phyloP scores from a whole-genome alignment of 1,140 invertebrate species.

The Apis laboriosa region DNA sequence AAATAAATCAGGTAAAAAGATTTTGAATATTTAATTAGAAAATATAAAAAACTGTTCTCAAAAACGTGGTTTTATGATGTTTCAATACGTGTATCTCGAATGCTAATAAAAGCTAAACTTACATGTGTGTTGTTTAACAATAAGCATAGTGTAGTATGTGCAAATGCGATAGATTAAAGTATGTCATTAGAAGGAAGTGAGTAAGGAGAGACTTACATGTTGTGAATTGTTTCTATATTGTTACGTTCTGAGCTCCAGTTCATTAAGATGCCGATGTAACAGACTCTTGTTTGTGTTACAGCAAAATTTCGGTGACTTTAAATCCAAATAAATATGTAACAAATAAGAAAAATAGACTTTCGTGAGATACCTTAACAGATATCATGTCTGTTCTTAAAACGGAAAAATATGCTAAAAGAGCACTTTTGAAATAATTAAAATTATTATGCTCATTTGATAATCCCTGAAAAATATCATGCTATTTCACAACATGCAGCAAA shows the following conservation, averaged over 20 bases:
- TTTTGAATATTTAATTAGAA: not conserved
- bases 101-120: constrained; percentile 35
- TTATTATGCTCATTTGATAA: constrained; percentile 45
- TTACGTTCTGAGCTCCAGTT: constrained; percentile 81
- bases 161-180: constrained; percentile 58
- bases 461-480: constrained; percentile 61
- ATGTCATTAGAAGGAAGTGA: constrained; percentile 72
- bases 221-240: constrained; percentile 78
- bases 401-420: constrained; percentile 44
- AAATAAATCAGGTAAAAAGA: not conserved
- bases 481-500: constrained; percentile 68
- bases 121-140: constrained; percentile 27
- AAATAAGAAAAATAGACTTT: constrained; percentile 78
- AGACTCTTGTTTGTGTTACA: constrained; percentile 81
- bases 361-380: constrained; percentile 58
- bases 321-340: constrained; percentile 81
- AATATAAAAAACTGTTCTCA: constrained; percentile 29
- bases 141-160: constrained; percentile 48
- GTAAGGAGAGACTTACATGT: constrained; percentile 79
- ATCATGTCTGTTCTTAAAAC: constrained; percentile 42
- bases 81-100: not conserved
- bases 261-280: constrained; percentile 81
- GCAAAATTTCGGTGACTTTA: constrained; percentile 81
- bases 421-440: constrained; percentile 50
- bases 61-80: constrained; percentile 4